Evolutionary conservation across 2,113 vertebrate species (phyloP).

Genomic region (Colossoma macropomum): DNA sequence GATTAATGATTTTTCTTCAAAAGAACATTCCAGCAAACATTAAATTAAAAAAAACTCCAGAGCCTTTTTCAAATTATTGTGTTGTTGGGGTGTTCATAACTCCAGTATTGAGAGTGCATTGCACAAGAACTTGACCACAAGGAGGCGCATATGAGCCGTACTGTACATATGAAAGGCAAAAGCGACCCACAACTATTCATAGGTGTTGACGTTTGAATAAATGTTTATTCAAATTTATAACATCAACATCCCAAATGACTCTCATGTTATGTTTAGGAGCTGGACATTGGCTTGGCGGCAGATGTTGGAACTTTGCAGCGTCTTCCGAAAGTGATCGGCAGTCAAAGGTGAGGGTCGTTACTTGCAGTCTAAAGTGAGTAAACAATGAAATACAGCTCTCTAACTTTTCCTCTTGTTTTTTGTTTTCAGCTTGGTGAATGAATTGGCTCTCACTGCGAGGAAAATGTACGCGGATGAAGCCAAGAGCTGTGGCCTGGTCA

Average conservation of each 20-base stretch:
- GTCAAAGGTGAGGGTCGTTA: constrained; percentile 74
- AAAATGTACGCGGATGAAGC: constrained; percentile 90
- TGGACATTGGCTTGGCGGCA: constrained; percentile 87
- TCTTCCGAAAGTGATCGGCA: constrained; percentile 87
- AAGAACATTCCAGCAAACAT: too few species aligned
- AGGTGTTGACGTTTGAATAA: background rate
- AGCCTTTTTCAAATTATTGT: too few species aligned
- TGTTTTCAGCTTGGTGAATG: constrained; percentile 83
- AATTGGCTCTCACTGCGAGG: constrained; percentile 85
- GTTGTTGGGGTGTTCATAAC: too few species aligned
- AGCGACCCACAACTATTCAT: too few species aligned
- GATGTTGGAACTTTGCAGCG: constrained; percentile 89
- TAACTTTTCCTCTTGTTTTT: background rate
- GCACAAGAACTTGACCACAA: too few species aligned
- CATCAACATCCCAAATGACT: constrained; percentile 2
- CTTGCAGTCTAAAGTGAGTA: background rate
- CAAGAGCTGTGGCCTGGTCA: constrained; percentile 84
- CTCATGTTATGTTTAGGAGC: constrained; percentile 76
- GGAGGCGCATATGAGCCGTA: too few species aligned
- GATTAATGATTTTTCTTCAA: too few species aligned
- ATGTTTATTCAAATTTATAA: background rate
- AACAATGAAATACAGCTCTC: background rate
- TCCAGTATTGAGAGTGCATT: too few species aligned
- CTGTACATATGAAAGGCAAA: too few species aligned
- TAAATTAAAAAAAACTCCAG: too few species aligned